Base-by-base conservation (phyloP, 1,140 invertebrate genomes). In the Orchestia grillus region DNA sequence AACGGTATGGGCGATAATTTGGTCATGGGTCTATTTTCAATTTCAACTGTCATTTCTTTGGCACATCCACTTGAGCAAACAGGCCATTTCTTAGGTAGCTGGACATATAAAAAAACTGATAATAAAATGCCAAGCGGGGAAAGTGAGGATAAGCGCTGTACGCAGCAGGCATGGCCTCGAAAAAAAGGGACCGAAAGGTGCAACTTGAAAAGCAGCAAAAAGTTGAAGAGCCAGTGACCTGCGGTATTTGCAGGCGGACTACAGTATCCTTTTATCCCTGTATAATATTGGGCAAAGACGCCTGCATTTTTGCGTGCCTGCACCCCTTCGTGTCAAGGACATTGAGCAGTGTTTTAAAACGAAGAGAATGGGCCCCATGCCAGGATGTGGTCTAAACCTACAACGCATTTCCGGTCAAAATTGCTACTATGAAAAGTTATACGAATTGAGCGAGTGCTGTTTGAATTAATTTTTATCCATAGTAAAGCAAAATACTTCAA, bases 181-280 rank as follows among this genome's bases (percentile, higher is more conserved):
- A 90, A 42, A 44, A 23, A n/a, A n/a, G 3, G 88, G 28, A 42
- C 41, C 41, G 88, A 90, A 90, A 90, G 88, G 88, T 42, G 88
- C 62, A 90, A 42, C 41, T n/a, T 90, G 88, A 90, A 90, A 90
- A 90, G 43, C 15, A 28, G 88, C 88, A 90, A 90, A 90, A 90
- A 90, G 88, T 44, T 90, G 88, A 90, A 90, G 88, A 42, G 88
- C 88, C 41, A 90, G 88, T 90, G 88, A 90, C 88, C 88, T 90
- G 28, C 88, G 88, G 43, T 90, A 41, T 90, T 90, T 90, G 28
- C 88, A 90, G 88, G 43, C 88, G 41, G 88, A 3, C 6, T 41
- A 41, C 41, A 90, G 88, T 90, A 90, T 90, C 88, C 88, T 90
- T 77, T 90, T 90, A 90, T 90, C 88, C 88, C 43, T 77, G 62